phyloP scores from a whole-genome alignment of 2,888 invertebrate species.

The Conus canariensis region DNA sequence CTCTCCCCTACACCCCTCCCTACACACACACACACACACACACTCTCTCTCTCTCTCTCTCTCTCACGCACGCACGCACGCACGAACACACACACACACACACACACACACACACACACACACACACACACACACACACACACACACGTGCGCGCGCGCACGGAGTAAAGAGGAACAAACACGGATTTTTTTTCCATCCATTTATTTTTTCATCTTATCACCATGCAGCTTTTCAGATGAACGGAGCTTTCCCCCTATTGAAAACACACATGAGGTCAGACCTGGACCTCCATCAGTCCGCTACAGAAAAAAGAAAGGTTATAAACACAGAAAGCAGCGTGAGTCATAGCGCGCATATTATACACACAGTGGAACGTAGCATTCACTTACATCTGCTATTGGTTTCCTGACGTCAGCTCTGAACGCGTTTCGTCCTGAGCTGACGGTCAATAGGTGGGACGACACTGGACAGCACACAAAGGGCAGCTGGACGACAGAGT shows the following conservation, averaged over 20 bases:
- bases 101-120: not conserved
- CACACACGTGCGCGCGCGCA: no score
- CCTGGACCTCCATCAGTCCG: not conserved
- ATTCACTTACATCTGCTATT: not conserved
- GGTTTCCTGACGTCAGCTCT: not conserved
- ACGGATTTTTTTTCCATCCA: not conserved
- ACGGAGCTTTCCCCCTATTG: not conserved
- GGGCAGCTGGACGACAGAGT: slow-evolving; percentile 3
- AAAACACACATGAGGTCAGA: not conserved
- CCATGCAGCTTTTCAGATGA: slow-evolving; percentile 18
- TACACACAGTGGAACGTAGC: not conserved
- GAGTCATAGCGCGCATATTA: not conserved
- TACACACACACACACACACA: not conserved
- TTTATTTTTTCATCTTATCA: slow-evolving; percentile 2
- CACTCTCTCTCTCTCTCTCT: no score
- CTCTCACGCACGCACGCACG: not conserved
- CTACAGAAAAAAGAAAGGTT: not conserved
- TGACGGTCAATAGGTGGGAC: not conserved
- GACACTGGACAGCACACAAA: not conserved
- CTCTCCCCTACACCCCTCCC: no score
- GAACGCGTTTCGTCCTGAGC: not conserved
- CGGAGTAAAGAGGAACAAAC: not conserved
- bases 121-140: slow-evolving; percentile 23
- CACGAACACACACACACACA: not conserved
- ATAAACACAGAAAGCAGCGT: not conserved